Evolutionary conservation across 2,113 vertebrate genomes (phyloP), one percentile per base, ranked within the genome.

Genomic region (Ahaetulla prasina): DNA sequence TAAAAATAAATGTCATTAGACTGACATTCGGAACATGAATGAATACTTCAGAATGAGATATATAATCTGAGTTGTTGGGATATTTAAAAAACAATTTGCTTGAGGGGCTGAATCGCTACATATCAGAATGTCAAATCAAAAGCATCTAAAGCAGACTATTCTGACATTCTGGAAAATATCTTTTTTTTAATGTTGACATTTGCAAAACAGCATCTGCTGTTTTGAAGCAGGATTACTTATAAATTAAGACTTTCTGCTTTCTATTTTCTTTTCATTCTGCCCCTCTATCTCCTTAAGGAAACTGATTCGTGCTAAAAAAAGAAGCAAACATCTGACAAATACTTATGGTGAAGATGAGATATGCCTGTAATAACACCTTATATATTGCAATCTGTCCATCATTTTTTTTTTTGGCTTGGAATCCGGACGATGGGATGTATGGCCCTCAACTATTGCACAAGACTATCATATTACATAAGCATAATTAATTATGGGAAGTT

Each of bases 401-500:
- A 63, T 39, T 90, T 23, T 86, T 39, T 85, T 9, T 23, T 86
- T 39, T 85, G 3, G 27, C n/a, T 43, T 39, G 89, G n/a, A 43
- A 50, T 52, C 45, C 47, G 43, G 25, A 47, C 14, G 45, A 90
- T 45, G 45, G n/a, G 55, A 89, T 89, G 45, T 43, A 60, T 11
- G 39, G 27, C 43, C 45, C 50, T 23, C 53, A 86, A 22, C 90
- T 52, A 23, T 23, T 2, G 35, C 45, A 14, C 53, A 20, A 49
- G 63, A 45, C 49, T 52, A 55, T 89, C 74, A 63, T 63, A 92
- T 90, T 92, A 84, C 90, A 63, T 63, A 35, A 85, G 47, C 84
- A 43, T 30, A 92, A 92, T 92, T 92, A 92, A 90, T 86, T 92
- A 92, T 60, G 54, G 88, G 74, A 92, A 45, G 88, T 90, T 92